Conservation (phyloP, 2,113 vertebrate genomes). For the human region DNA sequence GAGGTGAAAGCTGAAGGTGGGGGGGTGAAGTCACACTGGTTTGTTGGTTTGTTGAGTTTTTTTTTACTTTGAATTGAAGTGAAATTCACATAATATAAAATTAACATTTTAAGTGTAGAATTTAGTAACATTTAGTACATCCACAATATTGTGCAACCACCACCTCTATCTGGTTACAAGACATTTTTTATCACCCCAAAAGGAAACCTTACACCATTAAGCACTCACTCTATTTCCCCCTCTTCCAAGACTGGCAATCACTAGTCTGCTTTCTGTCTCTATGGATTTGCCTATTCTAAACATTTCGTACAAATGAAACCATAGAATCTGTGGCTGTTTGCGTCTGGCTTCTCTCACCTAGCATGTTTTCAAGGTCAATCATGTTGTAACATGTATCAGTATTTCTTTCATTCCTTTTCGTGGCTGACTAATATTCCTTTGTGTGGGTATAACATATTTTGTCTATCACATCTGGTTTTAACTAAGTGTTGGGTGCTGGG, state of each 20-base stretch:
- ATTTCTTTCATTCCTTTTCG: not conserved
- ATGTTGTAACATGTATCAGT: not conserved
- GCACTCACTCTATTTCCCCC: not conserved
- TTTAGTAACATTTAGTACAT: too few species aligned
- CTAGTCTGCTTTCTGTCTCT: not conserved
- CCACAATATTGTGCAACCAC: rapidly evolving
- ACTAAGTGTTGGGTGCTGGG: not conserved
- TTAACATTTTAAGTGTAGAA: not conserved
- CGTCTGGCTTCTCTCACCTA: not conserved
- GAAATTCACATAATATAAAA: not conserved
- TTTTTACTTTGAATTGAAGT: not conserved
- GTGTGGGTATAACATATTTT: too few species aligned
- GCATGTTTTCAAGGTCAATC: not conserved
- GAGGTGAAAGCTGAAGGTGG: not conserved
- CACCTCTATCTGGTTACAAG: not conserved
- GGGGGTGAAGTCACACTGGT: not conserved
- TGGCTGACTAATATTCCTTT: not conserved
- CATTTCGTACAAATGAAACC: not conserved
- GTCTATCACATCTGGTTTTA: not conserved
- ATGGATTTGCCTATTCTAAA: not conserved
- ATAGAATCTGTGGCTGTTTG: not conserved
- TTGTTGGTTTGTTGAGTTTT: not conserved
- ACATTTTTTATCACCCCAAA: not conserved
- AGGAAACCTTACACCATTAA: not conserved
- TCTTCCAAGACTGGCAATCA: not conserved